Base-by-base conservation (phyloP, 2,888 invertebrate genomes). In the Myathropa florea region DNA sequence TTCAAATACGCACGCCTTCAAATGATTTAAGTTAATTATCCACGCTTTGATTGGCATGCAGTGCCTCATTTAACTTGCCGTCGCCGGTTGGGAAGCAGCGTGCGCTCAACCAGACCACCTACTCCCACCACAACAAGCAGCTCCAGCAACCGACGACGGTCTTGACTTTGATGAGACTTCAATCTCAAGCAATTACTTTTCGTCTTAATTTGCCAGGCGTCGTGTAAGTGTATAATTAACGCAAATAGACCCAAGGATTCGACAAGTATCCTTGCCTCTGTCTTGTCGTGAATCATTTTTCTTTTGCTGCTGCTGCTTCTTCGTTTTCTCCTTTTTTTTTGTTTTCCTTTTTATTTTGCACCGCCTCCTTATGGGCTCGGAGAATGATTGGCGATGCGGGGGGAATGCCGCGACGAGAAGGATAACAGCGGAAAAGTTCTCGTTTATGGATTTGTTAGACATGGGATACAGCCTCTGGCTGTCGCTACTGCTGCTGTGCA, bases 101-200 rank as follows among this genome's bases (percentile, higher is more conserved):
- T n/a, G 23, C 23, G 3, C 14, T 7, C 57, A 55, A 55, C 55
- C 10, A 23, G 4, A 26, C 57, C 57, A 18, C 57, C 24, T n/a
- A 23, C 46, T 7, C 7, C 18, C 46, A 46, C 33, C 6, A 18
- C 18, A 46, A 46, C 46, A 46, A 46, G 46, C 46, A 18, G 18
- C 18, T 18, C 2, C 46, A 7, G 23, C 24, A 57, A 26, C 14
- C 23, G 24, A 57, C 21, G 53, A 53, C 36, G 55, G 65, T 68
- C 78, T 70, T 82, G 78, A 78, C 83, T 86, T 86, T 86, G 83
- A 86, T 86, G 86, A 83, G 86, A 86, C 86, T 85, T 86, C 86
- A 86, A 86, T 86, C 86, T 86, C 86, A 71, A 82, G 83, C 86
- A 86, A 86, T 86, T 86, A 86, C 86, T 86, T 85, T 86, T 68